phyloP scores from a whole-genome alignment of 2,888 invertebrate genomes.

The Embidobia sp. region DNA sequence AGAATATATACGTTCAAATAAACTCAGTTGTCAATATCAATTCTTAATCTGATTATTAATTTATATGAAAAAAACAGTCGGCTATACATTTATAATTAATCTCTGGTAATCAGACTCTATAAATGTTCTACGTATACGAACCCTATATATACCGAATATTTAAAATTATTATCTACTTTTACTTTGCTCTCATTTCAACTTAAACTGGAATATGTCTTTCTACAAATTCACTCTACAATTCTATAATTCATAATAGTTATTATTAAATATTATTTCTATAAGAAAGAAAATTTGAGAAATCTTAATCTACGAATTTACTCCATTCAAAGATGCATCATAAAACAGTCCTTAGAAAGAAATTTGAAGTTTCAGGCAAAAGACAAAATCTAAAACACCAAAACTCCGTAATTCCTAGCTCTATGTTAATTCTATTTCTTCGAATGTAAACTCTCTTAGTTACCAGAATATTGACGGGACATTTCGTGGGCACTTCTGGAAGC shows the following conservation, averaged over 20 bases:
- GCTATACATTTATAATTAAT: no score
- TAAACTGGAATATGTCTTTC: conserved; percentile 22
- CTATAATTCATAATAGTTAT: no score
- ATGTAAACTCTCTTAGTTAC: conserved; percentile 62
- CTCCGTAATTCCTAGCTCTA: conserved; percentile 37
- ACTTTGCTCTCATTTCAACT: no score
- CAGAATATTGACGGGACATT: conserved; percentile 84
- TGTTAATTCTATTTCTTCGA: conserved; percentile 17
- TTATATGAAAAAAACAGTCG: no score
- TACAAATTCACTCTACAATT: conserved; percentile 16
- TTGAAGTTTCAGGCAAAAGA: conserved; percentile 50
- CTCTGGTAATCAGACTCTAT: no score
- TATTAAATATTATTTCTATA: conserved; percentile 15
- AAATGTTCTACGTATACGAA: no score
- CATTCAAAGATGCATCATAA: conserved; percentile 52
- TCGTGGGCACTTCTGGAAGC: conserved; percentile 87
- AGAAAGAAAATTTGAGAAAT: conserved; percentile 15
- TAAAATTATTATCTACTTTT: background rate
- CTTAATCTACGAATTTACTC: conserved; percentile 38
- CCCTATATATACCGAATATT: no score
- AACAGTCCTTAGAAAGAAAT: conserved; percentile 35
- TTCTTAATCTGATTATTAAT: no score
- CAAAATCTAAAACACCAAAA: conserved; percentile 60
- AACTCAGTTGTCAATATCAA: no score
- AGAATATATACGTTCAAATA: no score